Evolutionary conservation across 1,140 invertebrate genomes (phyloP), one percentile per base, ranked within the genome.

Genomic region (Gryon sp.): DNA sequence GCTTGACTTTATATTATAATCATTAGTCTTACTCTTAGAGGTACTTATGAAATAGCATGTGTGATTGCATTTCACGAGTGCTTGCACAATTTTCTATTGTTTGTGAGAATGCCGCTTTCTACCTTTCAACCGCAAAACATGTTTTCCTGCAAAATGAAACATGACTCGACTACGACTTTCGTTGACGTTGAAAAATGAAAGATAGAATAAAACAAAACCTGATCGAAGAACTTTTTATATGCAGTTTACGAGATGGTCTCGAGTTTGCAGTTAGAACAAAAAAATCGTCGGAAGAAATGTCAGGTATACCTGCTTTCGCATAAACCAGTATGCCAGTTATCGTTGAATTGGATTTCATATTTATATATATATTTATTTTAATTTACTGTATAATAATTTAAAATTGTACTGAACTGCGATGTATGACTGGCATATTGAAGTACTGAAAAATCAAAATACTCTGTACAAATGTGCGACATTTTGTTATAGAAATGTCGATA

Each of bases 181-280:
- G 18, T 46, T 53, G 14, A 19, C 16, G 36, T 4, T 16, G n/a
- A 41, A n/a, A n/a, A n/a, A n/a, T n/a, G n/a, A n/a, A n/a, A n/a
- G n/a, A n/a, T n/a, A n/a, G n/a, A n/a, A n/a, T n/a, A n/a, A n/a
- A n/a, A n/a, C n/a, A n/a, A n/a, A 72, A 53, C 19, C 32, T 72
- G 57, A 62, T 62, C 8, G 11, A 50, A 52, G 16, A 19, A 20
- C 38, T 84, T 85, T 83, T 79, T 81, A 74, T n/a, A n/a, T 62
- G 76, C 80, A 87, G 83, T 82, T 81, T 79, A 86, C 78, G 80
- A 82, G 60, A 78, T 87, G 65, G 57, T 82, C 48, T 68, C 83
- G 63, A 84, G 74, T 79, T 76, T 85, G 82, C 77, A 81, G 73
- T 80, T 85, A 81, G 68, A 81, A 53, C 75, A 78, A 75, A 74